Percentiles rank a stretch among this genome's conserved stretches.
These are phyloP conservation scores for Drosophila orena DNA, from an alignment of 1,140 invertebrate genomes.

Conservation along the genomic window DNA sequence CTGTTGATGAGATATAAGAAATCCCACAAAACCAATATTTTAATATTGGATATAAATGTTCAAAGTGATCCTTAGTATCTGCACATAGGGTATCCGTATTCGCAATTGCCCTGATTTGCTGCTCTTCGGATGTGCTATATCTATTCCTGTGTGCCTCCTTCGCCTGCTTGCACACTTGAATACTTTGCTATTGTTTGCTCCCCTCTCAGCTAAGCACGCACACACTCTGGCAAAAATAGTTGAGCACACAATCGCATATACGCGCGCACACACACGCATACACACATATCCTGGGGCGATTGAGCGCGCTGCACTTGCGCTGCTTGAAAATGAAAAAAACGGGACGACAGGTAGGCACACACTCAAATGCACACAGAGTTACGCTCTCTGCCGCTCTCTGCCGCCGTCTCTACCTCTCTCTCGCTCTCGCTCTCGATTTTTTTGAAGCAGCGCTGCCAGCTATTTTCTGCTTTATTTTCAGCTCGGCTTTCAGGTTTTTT, in stretches of 20 bases:
- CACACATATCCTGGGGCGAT: conserved; percentile 50
- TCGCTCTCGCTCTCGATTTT: neutral
- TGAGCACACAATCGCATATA: neutral
- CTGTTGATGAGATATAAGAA: too few relatives aligned
- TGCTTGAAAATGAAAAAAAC: conserved; percentile 36
- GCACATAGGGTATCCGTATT: conserved; percentile 11
- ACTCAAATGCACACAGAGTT: conserved; percentile 1
- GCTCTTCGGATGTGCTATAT: conserved; percentile 23
- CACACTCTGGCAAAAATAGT: neutral
- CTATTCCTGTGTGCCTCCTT: conserved; percentile 42
- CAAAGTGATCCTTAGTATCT: neutral
- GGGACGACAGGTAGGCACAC: conserved; percentile 58
- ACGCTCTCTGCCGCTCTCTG: conserved; percentile 31
- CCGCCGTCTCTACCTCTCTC: conserved; percentile 4
- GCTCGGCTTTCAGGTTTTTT: conserved; percentile 70
- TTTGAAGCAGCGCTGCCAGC: conserved; percentile 20
- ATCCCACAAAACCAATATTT: too few relatives aligned
- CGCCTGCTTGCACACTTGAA: conserved; percentile 60
- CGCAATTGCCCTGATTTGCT: conserved; percentile 9
- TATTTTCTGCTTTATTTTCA: conserved; percentile 52
- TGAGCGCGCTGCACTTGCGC: conserved; percentile 78
- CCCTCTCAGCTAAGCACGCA: conserved; percentile 24
- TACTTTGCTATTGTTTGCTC: conserved; percentile 64
- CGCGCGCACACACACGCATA: conserved; percentile 11
- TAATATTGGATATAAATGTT: neutral